Evolutionary conservation across 2,113 vertebrate genomes (phyloP).

Genomic region (Oophaga pumilio): DNA sequence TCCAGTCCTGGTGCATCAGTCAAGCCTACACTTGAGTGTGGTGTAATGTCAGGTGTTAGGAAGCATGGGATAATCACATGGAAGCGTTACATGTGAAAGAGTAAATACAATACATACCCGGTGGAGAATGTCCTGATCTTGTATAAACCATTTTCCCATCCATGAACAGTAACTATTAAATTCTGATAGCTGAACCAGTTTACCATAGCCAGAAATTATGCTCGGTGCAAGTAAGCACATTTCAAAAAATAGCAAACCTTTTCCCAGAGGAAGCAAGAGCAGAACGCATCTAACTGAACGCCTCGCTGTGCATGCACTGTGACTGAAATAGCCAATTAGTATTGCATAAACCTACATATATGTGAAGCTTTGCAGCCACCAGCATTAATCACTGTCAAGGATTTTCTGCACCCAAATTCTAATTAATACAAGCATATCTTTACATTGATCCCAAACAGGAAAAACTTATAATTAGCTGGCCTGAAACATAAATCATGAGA

Average conservation of each 20-base stretch:
- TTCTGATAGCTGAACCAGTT: neutral
- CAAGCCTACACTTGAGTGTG: neutral
- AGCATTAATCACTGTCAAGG: conserved; percentile 54
- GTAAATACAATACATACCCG: neutral
- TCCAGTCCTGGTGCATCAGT: neutral
- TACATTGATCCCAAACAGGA: conserved; percentile 48
- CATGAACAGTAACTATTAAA: neutral
- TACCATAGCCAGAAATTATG: conserved; percentile 3
- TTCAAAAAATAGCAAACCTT: conserved; percentile 20
- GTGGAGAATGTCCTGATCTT: neutral
- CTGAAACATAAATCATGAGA: conserved; percentile 47
- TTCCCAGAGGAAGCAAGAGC: conserved; percentile 24
- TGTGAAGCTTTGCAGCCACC: neutral
- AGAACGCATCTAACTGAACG: conserved; percentile 5
- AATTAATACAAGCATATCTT: conserved; percentile 50
- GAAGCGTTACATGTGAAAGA: neutral
- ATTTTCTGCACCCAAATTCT: conserved; percentile 36
- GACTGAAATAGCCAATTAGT: conserved; percentile 41
- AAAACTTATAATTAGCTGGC: conserved; percentile 45
- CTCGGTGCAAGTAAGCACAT: conserved; percentile 9
- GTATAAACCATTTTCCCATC: neutral
- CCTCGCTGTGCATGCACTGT: conserved; percentile 31
- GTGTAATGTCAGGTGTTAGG: neutral
- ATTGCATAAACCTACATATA: conserved; percentile 35
- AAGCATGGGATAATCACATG: neutral